Evolutionary conservation across 2,113 vertebrate genomes (phyloP).

Genomic region (Galemys pyrenaicus): DNA sequence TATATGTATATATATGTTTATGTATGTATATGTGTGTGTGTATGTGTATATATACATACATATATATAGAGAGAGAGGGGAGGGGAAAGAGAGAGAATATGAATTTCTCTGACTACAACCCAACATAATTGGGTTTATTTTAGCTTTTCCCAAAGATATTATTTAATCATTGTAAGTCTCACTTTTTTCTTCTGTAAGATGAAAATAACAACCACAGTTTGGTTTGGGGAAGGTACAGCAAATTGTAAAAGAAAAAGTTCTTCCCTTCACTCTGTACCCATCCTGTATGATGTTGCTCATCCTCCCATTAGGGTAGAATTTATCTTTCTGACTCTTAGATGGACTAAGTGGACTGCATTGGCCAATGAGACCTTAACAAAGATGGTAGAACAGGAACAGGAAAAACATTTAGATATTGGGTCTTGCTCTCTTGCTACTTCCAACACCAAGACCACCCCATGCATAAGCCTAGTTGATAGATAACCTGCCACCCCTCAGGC

Average conservation of each 20-base stretch:
- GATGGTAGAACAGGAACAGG: background rate
- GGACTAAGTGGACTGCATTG: background rate
- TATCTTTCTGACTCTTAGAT: background rate
- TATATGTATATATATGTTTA: background rate
- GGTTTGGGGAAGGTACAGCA: background rate
- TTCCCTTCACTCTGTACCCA: background rate
- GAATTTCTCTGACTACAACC: background rate
- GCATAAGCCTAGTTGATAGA: background rate
- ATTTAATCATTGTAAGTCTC: background rate
- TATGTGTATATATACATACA: background rate
- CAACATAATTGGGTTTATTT: background rate
- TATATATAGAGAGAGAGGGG: background rate
- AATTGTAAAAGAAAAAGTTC: background rate
- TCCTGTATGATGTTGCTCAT: background rate
- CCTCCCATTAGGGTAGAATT: background rate
- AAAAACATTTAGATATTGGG: background rate
- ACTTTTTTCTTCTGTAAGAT: background rate
- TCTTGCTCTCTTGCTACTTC: background rate
- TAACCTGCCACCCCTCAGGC: too few relatives aligned
- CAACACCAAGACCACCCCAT: fast-evolving
- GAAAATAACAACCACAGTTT: background rate
- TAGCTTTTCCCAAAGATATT: background rate
- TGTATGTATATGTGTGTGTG: background rate
- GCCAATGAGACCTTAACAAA: background rate
- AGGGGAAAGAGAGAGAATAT: background rate